Evolutionary conservation across 2,888 invertebrate species (phyloP), one percentile per base, ranked within the genome.

Genomic region (Phlogophora meticulosa): DNA sequence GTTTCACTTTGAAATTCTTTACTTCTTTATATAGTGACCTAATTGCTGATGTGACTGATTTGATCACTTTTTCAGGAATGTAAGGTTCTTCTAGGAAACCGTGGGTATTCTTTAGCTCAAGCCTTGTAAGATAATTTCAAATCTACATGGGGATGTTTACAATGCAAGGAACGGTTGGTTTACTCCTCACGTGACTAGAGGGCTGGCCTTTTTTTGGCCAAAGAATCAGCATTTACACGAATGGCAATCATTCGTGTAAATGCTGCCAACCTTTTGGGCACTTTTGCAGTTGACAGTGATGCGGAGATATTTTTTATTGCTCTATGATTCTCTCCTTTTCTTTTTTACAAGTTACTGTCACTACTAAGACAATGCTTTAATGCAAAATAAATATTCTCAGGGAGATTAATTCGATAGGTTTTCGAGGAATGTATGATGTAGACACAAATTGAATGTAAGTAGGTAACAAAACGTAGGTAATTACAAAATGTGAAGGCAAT

Each of bases 401-500:
- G n/a, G n/a, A n/a, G n/a, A n/a, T n/a, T 45, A 48, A 74, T 45
- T 48, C 42, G 4, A 51, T 62, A 59, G 36, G 36, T 61, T 38
- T 63, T 57, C 24, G 4, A 55, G 32, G 36, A 52, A 64, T 52
- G n/a, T n/a, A n/a, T n/a, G n/a, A n/a, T n/a, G 15, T 48, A 56
- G 32, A 49, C 24, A 63, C 51, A 66, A 51, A 36, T 51, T 49
- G 17, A 62, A 57, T 53, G n/a, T 24, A 24, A 55, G 15, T 59
- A 32, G 11, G n/a, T 49, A 67, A 72, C 45, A 70, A 64, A 75
- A 57, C 52, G 17, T 75, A n/a, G n/a, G n/a, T n/a, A 40, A 59
- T 78, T 64, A 69, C 66, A 51, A 68, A 64, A 70, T 63, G 24
- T 55, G n/a, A 72, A 64, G 59, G 40, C 38, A 66, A 45, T 45